phyloP scores from a whole-genome alignment of 2,797 vertebrate genomes.

The Rhadinocentrus ornatus region DNA sequence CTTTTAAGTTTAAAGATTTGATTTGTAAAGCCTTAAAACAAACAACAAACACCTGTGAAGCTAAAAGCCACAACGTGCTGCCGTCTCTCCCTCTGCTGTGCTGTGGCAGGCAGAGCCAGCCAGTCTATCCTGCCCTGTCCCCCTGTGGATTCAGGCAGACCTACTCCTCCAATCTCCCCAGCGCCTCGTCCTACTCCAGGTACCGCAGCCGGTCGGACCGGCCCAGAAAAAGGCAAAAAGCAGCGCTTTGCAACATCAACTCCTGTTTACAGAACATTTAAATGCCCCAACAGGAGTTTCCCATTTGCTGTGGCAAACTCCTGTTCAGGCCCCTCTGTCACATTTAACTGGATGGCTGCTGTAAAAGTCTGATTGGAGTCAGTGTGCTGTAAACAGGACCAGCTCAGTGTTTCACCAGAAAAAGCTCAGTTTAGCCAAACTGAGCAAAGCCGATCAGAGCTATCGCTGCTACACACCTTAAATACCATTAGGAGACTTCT shows the following conservation, averaged over 20 bases:
- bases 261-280: constrained; percentile 63
- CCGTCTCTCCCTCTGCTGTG: constrained; percentile 69
- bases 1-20: background rate
- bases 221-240: background rate
- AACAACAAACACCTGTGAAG: constrained; percentile 28
- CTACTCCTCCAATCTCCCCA: constrained; percentile 89
- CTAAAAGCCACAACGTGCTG: constrained; percentile 55
- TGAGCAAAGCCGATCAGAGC: constrained; percentile 27
- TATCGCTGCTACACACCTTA: constrained; percentile 38
- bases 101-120: constrained; percentile 96
- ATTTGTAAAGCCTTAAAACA: background rate
- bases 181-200: constrained; percentile 96
- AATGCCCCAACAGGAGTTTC: constrained; percentile 36
- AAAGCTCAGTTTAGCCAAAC: constrained; percentile 20
- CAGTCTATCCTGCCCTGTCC: constrained; percentile 93
- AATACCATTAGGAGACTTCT: constrained; percentile 11
- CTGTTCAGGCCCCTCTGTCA: constrained; percentile 4
- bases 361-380: constrained; percentile 24
- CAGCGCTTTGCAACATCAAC: constrained; percentile 45
- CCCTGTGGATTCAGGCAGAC: constrained; percentile 98
- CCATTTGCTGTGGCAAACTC: constrained; percentile 21
- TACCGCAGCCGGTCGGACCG: constrained; percentile 82
- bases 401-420: constrained; percentile 30
- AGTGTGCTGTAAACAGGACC: constrained; percentile 66
- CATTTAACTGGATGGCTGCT: constrained; percentile 25